Base-by-base conservation (phyloP, 2,888 invertebrate species). In the Liodrosophila aerea region DNA sequence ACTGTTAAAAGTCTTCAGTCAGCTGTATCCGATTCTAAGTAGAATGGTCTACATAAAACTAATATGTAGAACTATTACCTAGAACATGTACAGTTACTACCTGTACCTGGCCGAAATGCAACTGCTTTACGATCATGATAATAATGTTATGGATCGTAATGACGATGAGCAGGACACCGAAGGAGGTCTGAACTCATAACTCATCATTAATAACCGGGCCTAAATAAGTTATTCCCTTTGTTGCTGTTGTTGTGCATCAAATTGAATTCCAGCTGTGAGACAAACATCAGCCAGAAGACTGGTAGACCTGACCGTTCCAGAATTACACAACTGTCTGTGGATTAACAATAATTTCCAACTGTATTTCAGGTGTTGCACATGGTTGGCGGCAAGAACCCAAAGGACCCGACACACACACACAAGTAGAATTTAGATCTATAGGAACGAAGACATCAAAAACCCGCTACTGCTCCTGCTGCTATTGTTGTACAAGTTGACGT, bases 151-250 rank as follows among this genome's bases (percentile, higher is more conserved):
- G 41, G 46, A 64, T 51, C 46, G 13, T 64, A 49, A 49, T 56
- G 56, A 58, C 64, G 71, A 59, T 56, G 62, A 31, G 22, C 41
- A 59, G 44, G 63, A 62, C 78, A 18, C 60, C 69, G n/a, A 72
- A 69, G 85, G 69, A 73, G 80, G 66, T 75, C 76, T 60, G 78
- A 75, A 81, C 69, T 75, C 85, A 77, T 87, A 87, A 85, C 73
- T 85, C 72, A 87, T 86, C 81, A 86, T 86, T 85, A 83, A 86
- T 86, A 85, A 85, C 71, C 70, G 64, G 76, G 73, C 65, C 83
- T 86, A 87, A 86, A 78, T 84, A 86, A 86, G 76, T 81, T 69
- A 73, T 83, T 85, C 2, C 5, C 2, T 22, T 22, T 22, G 5
- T 84, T 86, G 83, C n/a, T 84, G 83, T 85, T 85, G 68, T 85